These are phyloP conservation scores for Momotus momota DNA, from an alignment of 2,797 vertebrate genomes.

Conservation along the genomic window DNA sequence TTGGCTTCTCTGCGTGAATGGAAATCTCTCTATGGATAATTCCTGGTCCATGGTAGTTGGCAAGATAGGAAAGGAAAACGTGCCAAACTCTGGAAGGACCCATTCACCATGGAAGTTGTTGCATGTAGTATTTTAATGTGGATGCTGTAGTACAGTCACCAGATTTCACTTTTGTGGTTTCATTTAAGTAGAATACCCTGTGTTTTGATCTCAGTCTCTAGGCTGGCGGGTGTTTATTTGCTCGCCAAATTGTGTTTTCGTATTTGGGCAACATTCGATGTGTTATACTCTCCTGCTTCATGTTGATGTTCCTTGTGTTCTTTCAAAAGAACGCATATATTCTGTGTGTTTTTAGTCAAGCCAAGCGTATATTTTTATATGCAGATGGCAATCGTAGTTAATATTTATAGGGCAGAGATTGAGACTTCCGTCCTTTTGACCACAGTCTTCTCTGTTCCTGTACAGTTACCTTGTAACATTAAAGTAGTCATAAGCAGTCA, in stretches of 20 bases:
- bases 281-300: neutral
- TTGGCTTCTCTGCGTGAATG: neutral
- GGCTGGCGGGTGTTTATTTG: neutral
- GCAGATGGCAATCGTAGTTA: conserved; percentile 14
- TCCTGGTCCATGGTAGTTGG: conserved; percentile 64
- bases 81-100: neutral
- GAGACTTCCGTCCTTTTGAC: conserved; percentile 24
- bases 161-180: conserved; percentile 71
- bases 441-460: conserved; percentile 10
- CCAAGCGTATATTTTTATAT: neutral
- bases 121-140: conserved; percentile 64
- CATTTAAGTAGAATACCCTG: neutral
- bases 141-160: conserved; percentile 53
- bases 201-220: neutral
- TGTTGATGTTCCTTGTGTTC: neutral
- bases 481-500: conserved; percentile 12
- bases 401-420: conserved; percentile 25
- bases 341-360: neutral
- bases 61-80: conserved; percentile 25
- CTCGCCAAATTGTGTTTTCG: neutral
- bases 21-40: conserved; percentile 74
- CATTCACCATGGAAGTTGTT: conserved; percentile 1
- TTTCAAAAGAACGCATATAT: neutral
- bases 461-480: conserved; percentile 24
- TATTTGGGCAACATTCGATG: neutral